Evolutionary conservation across 2,797 vertebrate species (phyloP).

Genomic region (Microctenopoma lineatum): DNA sequence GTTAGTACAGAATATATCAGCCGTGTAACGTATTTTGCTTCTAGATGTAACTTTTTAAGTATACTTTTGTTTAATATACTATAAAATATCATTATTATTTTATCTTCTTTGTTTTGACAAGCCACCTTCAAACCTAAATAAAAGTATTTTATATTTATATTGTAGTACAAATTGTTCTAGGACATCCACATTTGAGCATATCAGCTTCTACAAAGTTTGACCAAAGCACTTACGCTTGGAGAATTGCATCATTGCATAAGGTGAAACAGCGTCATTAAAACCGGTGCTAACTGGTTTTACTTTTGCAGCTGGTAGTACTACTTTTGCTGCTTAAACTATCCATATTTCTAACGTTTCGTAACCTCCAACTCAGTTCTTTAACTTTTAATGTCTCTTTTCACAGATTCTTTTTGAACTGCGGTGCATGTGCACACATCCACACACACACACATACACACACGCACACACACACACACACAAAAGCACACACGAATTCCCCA

Average conservation of each 20-base stretch:
- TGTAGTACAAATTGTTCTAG: not conserved
- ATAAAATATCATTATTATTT: no score
- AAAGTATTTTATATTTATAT: no score
- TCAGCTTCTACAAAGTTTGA: not conserved
- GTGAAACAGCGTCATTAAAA: not conserved
- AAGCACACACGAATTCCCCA: not conserved
- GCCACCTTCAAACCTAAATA: no score
- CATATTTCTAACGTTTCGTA: no score
- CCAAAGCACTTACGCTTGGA: not conserved
- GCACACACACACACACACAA: slow-evolving; percentile 1
- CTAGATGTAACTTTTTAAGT: no score
- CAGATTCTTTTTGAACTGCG: not conserved
- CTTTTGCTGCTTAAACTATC: not conserved
- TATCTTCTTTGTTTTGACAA: no score
- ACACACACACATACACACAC: slow-evolving; percentile 10
- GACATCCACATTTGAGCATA: not conserved
- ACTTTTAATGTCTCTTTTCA: not conserved
- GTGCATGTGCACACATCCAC: not conserved
- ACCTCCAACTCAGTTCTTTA: not conserved
- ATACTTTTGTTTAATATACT: no score
- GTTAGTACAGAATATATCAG: no score
- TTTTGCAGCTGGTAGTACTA: not conserved
- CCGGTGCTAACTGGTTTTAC: no score
- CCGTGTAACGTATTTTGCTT: no score
- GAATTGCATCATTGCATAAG: not conserved